Percentiles rank a stretch among this genome's conserved stretches.
phyloP scores from a whole-genome alignment of 64 coral and sea anemone genomes.

The Pachyseris speciosa region DNA sequence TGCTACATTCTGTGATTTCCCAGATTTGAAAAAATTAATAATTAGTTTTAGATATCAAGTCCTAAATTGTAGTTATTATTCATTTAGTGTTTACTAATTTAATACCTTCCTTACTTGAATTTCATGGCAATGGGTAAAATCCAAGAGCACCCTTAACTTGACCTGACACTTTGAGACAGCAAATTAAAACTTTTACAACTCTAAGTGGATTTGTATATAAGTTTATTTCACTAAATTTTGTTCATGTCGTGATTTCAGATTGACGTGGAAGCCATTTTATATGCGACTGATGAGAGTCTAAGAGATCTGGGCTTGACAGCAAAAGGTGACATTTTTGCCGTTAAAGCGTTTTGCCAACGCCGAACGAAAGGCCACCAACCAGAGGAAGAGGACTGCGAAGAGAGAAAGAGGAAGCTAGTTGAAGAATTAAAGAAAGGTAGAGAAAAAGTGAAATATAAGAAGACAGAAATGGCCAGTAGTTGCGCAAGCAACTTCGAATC shows the following conservation, averaged over 20 bases:
- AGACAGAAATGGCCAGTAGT: slow-evolving; percentile 5
- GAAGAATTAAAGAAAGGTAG: slow-evolving; percentile 69
- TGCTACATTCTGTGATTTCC: too few relatives aligned
- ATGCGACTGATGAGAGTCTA: slow-evolving; percentile 27
- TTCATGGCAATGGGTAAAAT: too few relatives aligned
- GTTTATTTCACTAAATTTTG: too few relatives aligned
- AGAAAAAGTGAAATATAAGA: slow-evolving; percentile 30
- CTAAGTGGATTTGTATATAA: too few relatives aligned
- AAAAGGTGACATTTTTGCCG: slow-evolving; percentile 64
- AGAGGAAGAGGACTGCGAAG: slow-evolving; percentile 36
- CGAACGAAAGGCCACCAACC: neutral
- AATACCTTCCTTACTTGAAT: too few relatives aligned
- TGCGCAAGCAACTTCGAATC: neutral
- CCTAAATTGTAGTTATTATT: too few relatives aligned
- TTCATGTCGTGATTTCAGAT: slow-evolving; percentile 54
- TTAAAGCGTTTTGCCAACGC: slow-evolving; percentile 61
- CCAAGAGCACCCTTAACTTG: too few relatives aligned
- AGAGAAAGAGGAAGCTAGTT: slow-evolving; percentile 65
- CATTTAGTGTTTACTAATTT: too few relatives aligned
- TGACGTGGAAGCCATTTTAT: slow-evolving; percentile 39
- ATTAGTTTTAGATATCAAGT: too few relatives aligned
- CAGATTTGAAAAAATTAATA: too few relatives aligned
- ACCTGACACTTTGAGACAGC: too few relatives aligned
- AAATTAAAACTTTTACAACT: too few relatives aligned
- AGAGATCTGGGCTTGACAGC: slow-evolving; percentile 62